Base-by-base conservation (phyloP, 1,140 invertebrate genomes). In the Idris sp. region DNA sequence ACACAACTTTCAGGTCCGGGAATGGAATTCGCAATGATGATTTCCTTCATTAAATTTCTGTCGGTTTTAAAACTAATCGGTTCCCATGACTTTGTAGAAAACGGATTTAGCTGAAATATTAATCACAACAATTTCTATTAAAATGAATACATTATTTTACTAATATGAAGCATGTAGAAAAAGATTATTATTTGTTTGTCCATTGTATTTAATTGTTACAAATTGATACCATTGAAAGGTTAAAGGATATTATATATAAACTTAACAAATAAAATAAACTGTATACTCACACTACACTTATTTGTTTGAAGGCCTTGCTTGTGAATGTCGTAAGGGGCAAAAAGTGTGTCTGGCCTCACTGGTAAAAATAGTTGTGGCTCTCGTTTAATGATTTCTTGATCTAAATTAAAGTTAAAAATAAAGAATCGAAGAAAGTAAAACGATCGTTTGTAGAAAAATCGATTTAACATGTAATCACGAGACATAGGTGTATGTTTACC, bases 1-100 rank as follows among this genome's bases (percentile, higher is more conserved):
- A 93, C 92, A 86, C 92, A 93, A 88, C 92, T 93, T 84, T 93
- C 92, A 36, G 92, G 92, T 59, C 92, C 92, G 28, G 92, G 92
- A 87, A 93, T 91, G 25, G 91, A 90, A 79, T 92, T 92, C 38
- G 92, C 91, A 67, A 93, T 91, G 72, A 92, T 92, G 82, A 89
- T 88, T 79, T 89, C 88, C 74, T 89, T 87, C 84, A 86, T 87
- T 28, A 86, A 78, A 61, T 86, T 88, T 62, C 86, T 83, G 72
- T 87, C 83, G 26, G 86, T 75, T 74, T 86, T 87, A 72, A 85
- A 86, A 71, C 86, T 87, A 68, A 88, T 87, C 26, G 86, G 86
- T 56, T 87, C 85, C 84, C 86, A 87, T 41, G 85, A 86, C 56
- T 87, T 88, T 6, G 86, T 82, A 56, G 86, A 87, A 78, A 87